These are phyloP conservation scores for Corythornis vintsioides DNA, from an alignment of 2,113 vertebrate species.

Conservation along the genomic window DNA sequence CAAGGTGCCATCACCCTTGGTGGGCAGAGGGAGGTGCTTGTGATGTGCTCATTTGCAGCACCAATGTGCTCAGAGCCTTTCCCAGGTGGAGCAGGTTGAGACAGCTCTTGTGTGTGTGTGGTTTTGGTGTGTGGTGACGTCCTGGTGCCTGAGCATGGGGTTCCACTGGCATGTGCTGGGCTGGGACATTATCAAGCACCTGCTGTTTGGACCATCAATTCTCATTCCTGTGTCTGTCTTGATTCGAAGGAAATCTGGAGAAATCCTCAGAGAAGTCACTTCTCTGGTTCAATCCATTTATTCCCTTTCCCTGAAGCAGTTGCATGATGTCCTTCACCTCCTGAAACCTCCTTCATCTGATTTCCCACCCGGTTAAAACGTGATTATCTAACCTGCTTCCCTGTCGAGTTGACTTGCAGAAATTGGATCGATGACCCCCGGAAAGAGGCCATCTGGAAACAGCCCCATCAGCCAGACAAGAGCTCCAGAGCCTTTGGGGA, in stretches of 20 bases:
- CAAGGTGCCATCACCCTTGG: neutral
- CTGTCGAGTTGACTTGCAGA: constrained; percentile 3
- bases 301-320: neutral
- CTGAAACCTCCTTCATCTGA: neutral
- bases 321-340: neutral
- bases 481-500: constrained; percentile 14
- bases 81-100: accelerated
- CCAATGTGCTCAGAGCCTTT: neutral
- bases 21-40: neutral
- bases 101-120: neutral
- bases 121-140: neutral
- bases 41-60: neutral
- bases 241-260: neutral
- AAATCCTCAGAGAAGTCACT: neutral
- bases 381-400: constrained; percentile 35
- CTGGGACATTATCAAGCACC: neutral
- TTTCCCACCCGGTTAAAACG: constrained; percentile 35
- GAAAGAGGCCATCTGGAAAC: constrained; percentile 53
- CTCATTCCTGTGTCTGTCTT: neutral
- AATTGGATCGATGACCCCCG: constrained; percentile 57
- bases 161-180: neutral
- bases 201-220: neutral
- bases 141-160: neutral
- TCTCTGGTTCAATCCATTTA: neutral
- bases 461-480: neutral